Percentiles rank a stretch among this genome's conserved stretches.
These are phyloP conservation scores for Muscicapa adusta DNA, from an alignment of 2,113 vertebrate species.

Conservation along the genomic window DNA sequence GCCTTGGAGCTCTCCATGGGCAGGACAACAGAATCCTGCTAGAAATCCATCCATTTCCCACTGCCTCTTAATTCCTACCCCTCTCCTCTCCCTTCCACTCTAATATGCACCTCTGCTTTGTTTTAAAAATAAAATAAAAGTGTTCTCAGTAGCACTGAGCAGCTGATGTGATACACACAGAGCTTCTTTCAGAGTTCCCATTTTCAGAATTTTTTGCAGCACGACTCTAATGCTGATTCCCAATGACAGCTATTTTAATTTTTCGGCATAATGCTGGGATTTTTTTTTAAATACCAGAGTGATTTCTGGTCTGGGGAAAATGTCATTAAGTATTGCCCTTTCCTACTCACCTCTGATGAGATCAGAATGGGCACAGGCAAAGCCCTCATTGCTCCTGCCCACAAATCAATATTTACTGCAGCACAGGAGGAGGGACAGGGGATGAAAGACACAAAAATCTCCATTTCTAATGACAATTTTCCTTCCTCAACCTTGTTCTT, in stretches of 20 bases:
- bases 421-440: background rate
- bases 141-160: background rate
- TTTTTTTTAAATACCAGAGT: background rate
- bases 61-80: background rate
- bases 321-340: background rate
- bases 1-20: background rate
- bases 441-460: background rate
- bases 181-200: background rate
- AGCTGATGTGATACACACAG: background rate
- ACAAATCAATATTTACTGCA: conserved; percentile 5
- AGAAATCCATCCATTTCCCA: background rate
- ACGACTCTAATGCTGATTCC: background rate
- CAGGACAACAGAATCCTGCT: background rate
- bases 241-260: background rate
- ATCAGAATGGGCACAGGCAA: background rate
- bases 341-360: background rate
- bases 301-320: background rate
- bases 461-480: background rate
- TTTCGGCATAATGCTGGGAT: background rate
- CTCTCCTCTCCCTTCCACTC: background rate
- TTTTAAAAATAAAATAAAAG: background rate
- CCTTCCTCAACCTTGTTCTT: background rate
- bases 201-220: background rate
- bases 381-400: background rate
- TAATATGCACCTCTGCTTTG: background rate